phyloP scores from a whole-genome alignment of 2,113 vertebrate species.

The Hypomesus transpacificus region DNA sequence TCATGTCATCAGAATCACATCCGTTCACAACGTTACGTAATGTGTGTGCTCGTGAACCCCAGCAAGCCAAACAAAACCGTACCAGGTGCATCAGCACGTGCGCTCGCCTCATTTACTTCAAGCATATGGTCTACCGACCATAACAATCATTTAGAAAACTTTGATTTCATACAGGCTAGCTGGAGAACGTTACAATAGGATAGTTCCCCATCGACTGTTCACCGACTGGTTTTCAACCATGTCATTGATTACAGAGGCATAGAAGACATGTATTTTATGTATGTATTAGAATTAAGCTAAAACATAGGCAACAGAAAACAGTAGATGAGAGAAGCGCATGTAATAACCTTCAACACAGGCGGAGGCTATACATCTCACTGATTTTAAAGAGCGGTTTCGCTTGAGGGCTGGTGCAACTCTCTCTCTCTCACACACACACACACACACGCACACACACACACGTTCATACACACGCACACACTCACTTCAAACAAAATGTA shows the following conservation, averaged over 20 bases:
- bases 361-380: constrained; percentile 63
- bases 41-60: constrained; percentile 65
- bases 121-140: constrained; percentile 28
- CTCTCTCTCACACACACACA: too few species aligned
- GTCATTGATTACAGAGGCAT: constrained; percentile 61
- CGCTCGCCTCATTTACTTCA: constrained; percentile 35
- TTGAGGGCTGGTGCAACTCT: constrained; percentile 61
- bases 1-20: constrained; percentile 78
- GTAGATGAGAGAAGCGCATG: constrained; percentile 47
- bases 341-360: constrained; percentile 62
- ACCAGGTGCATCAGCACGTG: constrained; percentile 38
- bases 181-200: constrained; percentile 15
- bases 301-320: constrained; percentile 14
- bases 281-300: constrained; percentile 55
- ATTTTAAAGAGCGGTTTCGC: constrained; percentile 63
- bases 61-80: constrained; percentile 62
- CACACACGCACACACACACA: too few species aligned
- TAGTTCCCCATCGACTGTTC: constrained; percentile 15
- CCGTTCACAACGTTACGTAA: constrained; percentile 76
- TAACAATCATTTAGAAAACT: constrained; percentile 22
- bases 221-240: constrained; percentile 29
- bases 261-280: constrained; percentile 66
- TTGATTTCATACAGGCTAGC: constrained; percentile 10
- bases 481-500: constrained; percentile 68
- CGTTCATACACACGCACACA: constrained; percentile 39